These are phyloP conservation scores for Sterrhoptilus dennistouni DNA, from an alignment of 2,113 vertebrate species.

Conservation along the genomic window DNA sequence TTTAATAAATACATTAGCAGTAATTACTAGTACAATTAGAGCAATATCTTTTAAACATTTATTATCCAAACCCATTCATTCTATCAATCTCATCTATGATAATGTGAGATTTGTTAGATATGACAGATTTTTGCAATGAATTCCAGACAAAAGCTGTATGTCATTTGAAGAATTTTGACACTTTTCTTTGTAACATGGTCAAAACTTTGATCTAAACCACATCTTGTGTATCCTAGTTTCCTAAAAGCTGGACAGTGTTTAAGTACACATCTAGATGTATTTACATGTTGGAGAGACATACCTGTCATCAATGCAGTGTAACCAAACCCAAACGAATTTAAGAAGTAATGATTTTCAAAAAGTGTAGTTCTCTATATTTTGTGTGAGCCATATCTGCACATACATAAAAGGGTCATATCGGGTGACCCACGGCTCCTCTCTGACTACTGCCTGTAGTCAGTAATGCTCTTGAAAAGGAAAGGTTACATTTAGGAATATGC, in stretches of 20 bases:
- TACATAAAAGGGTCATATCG: not conserved
- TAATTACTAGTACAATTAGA: not conserved
- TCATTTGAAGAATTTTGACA: not conserved
- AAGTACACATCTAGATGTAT: not conserved
- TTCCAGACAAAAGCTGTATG: not conserved
- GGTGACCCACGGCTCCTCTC: not conserved
- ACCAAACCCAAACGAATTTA: not conserved
- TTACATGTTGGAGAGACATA: not conserved
- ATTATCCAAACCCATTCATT: not conserved
- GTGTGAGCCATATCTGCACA: not conserved
- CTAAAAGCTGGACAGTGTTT: not conserved
- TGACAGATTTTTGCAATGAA: not conserved
- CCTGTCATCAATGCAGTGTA: not conserved
- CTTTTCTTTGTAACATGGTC: not conserved
- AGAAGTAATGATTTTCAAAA: not conserved
- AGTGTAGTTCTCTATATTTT: rapidly evolving
- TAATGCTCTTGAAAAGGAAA: rapidly evolving
- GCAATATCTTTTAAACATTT: not conserved
- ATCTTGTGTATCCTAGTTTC: not conserved
- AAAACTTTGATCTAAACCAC: not conserved
- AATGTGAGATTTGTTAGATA: not conserved
- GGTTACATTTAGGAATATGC: not conserved
- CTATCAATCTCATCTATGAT: not conserved
- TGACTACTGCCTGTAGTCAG: not conserved
- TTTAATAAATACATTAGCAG: not conserved